Evolutionary conservation across 1,140 invertebrate genomes (phyloP), one percentile per base, ranked within the genome.

Genomic region (Caerostris darwini): DNA sequence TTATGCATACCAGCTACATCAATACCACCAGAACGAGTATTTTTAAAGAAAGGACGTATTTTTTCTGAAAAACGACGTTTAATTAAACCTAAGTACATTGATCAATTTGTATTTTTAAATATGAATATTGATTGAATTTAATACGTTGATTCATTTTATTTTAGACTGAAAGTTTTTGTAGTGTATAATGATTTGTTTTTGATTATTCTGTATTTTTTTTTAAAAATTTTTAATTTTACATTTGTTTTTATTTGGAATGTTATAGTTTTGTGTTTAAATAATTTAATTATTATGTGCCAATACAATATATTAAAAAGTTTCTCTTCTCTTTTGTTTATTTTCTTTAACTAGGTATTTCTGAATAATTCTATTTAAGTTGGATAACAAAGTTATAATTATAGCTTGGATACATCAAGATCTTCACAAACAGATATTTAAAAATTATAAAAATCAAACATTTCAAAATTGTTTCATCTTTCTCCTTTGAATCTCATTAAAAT

Each of bases 41-140:
- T 94, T 90, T 69, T 94, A 53, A 90, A 94, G 53, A 90, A 94
- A 85, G 93, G 88, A 34, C 69, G 88, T n/a, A 14, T 82, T 4
- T 94, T 90, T 61, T 83, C 77, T 17, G 93, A 94, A 90, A 90
- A 82, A 34, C 7, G 93, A 12, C 3, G 14, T 10, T 58, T 67
- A 12, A 94, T 94, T 4, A 90, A 90, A 53, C 88, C 93, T 50
- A 94, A 94, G 58, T 94, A 94, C 56, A 88, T 94, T 50, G 93
- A 94, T 8, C 93, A 94, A 54, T 90, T 94, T 69, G 69, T 94
- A 54, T 94, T 94, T 77, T 17, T 94, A 3, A 94, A 94, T 86
- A 82, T 59, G 82, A 94, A 94, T 64, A 94, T 94, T 94, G 93
- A 94, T 85, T 94, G 64, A 54, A 59, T 81, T 81, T 56, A 17